phyloP scores from a whole-genome alignment of 2,113 vertebrate species.

The Onychostruthus taczanowskii region DNA sequence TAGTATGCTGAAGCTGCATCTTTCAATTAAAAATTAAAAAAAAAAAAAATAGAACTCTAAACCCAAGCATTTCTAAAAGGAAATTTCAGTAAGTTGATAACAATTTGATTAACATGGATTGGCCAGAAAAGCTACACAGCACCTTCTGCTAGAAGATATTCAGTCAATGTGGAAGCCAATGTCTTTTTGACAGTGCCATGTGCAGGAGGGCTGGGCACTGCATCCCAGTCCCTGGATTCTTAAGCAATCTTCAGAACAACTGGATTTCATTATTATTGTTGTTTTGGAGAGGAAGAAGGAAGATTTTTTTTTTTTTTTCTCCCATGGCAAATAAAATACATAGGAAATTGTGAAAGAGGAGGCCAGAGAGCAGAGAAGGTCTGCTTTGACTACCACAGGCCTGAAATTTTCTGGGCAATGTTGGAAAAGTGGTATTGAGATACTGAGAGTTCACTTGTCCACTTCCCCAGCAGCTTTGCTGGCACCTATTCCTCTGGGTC shows the following conservation, averaged over 20 bases:
- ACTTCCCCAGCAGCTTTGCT: background rate
- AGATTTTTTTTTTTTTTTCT: background rate
- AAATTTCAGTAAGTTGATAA: background rate
- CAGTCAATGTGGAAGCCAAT: background rate
- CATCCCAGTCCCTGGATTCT: background rate
- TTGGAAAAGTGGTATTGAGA: background rate
- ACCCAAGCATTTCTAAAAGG: background rate
- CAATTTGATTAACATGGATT: slow-evolving; percentile 9
- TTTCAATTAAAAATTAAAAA: background rate
- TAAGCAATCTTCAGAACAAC: background rate
- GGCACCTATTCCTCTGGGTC: background rate
- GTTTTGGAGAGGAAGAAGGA: background rate
- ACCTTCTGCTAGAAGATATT: background rate
- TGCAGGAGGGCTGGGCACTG: background rate
- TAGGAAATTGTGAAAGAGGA: background rate
- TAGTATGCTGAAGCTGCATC: background rate
- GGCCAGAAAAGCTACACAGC: background rate
- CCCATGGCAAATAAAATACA: background rate
- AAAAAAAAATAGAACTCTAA: background rate
- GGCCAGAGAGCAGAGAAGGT: background rate
- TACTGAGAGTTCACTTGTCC: background rate
- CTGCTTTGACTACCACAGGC: background rate
- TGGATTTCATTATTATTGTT: background rate
- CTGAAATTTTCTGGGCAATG: background rate
- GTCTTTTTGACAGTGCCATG: background rate